Conservation (phyloP, 2,888 invertebrate genomes). For the Lacanobia wlatinum region DNA sequence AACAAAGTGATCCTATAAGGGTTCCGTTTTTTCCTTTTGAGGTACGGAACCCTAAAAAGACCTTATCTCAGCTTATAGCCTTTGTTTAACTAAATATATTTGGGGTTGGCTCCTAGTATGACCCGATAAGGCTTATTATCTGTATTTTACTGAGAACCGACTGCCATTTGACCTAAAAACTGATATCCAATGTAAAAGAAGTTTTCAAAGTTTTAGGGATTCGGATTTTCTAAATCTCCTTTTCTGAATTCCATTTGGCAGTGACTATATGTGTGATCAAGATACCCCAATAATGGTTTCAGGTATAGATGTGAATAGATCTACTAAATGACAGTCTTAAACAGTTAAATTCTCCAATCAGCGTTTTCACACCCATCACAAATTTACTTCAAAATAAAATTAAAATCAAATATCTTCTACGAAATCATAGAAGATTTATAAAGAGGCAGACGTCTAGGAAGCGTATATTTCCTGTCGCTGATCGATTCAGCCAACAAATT, state of each 20-base stretch:
- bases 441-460: slow-evolving; percentile 65
- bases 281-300: not conserved
- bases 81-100: not conserved
- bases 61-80: not conserved
- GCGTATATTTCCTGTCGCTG: slow-evolving; percentile 77
- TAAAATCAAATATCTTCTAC: slow-evolving; percentile 24
- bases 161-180: not conserved
- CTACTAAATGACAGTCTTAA: not conserved
- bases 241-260: not conserved
- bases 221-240: not conserved
- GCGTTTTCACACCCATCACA: not conserved
- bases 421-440: slow-evolving; percentile 34
- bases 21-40: too few species aligned
- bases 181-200: not conserved
- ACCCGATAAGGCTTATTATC: slow-evolving; percentile 7
- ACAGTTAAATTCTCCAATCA: not conserved
- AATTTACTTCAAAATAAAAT: not conserved
- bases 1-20: too few species aligned
- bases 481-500: slow-evolving; percentile 83
- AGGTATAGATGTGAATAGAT: not conserved
- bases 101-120: not conserved
- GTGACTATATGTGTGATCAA: not conserved
- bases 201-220: not conserved
- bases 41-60: too few species aligned
- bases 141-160: slow-evolving; percentile 2